phyloP scores from a whole-genome alignment of 2,888 invertebrate genomes.

The Hedya salicella region DNA sequence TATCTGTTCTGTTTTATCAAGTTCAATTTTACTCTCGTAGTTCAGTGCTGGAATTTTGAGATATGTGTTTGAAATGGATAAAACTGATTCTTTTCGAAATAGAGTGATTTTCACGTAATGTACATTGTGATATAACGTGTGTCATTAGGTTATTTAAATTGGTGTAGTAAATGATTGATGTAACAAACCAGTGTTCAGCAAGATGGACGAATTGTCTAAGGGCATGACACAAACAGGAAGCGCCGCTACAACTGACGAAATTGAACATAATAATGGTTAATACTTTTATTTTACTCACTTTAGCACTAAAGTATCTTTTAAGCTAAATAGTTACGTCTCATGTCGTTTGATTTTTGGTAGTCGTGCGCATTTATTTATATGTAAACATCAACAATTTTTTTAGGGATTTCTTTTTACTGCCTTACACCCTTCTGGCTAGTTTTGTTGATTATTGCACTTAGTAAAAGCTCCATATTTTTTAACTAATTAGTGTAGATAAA shows the following conservation, averaged over 20 bases:
- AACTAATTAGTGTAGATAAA: neutral
- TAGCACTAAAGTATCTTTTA: neutral
- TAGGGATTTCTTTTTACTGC: neutral
- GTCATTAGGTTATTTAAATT: constrained; percentile 61
- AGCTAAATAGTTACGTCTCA: constrained; percentile 9
- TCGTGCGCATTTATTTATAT: constrained; percentile 33
- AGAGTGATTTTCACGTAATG: constrained; percentile 66
- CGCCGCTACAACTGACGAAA: constrained; percentile 81
- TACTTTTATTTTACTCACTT: constrained; percentile 47
- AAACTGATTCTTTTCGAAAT: constrained; percentile 67
- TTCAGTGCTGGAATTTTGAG: constrained; percentile 61
- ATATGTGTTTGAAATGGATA: constrained; percentile 76
- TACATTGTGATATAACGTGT: constrained; percentile 67
- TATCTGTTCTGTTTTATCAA: constrained; percentile 58
- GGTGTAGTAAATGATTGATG: constrained; percentile 80
- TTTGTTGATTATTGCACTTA: neutral
- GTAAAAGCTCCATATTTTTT: neutral
- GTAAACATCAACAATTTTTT: constrained; percentile 41
- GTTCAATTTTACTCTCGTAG: constrained; percentile 64
- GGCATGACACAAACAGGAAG: constrained; percentile 85
- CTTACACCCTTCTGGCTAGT: neutral
- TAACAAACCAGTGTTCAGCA: constrained; percentile 82
- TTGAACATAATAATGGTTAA: constrained; percentile 80
- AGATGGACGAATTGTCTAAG: constrained; percentile 85
- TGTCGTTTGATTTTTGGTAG: neutral